Base-by-base conservation (phyloP, 2,888 invertebrate species). In the Prosopocoilus inquinatus region DNA sequence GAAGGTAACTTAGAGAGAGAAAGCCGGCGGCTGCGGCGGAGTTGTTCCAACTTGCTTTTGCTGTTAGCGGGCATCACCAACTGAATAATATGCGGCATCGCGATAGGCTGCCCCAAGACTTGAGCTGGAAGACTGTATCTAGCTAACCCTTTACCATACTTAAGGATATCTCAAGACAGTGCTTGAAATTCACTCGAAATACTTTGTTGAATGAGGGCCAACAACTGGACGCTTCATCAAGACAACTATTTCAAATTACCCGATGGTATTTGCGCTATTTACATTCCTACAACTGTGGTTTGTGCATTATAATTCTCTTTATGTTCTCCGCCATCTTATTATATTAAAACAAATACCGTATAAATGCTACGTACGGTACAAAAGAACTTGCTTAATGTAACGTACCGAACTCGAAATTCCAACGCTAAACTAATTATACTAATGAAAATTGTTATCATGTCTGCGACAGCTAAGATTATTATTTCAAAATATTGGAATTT, bases 231-330 rank as follows among this genome's bases (percentile, higher is more conserved):
- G 71, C 74, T 75, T 75, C 75, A 76, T 76, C 75, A 75, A 69
- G 68, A 64, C 65, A 73, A 73, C 73, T 73, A 76, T 76, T 75
- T 70, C 69, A 70, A 73, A 75, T 74, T 75, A 73, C 74, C 70
- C 70, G 66, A 58, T 64, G 75, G 75, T 70, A 67, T 67, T 65
- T 60, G 50, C 58, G 53, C 64, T 62, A 64, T 65, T 66, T 64
- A 62, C 66, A 64, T 67, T 66, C 65, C 63, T 54, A 20, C 52
- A 53, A 47, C 51, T 57, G 56, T 55, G 50, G 46, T 52, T 46
- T 47, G 47, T 34, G 47, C 41, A 53, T 53, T 53, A 53, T 53
- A 53, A 53, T 53, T 53, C 47, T 53, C 53, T 53, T 53, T 53
- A 53, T 53, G 39, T 53, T 32, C 13, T 15, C 41, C 41, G 9